These are phyloP conservation scores for Alviniconcha strummeri DNA, from an alignment of 2,888 invertebrate species.

Conservation along the genomic window DNA sequence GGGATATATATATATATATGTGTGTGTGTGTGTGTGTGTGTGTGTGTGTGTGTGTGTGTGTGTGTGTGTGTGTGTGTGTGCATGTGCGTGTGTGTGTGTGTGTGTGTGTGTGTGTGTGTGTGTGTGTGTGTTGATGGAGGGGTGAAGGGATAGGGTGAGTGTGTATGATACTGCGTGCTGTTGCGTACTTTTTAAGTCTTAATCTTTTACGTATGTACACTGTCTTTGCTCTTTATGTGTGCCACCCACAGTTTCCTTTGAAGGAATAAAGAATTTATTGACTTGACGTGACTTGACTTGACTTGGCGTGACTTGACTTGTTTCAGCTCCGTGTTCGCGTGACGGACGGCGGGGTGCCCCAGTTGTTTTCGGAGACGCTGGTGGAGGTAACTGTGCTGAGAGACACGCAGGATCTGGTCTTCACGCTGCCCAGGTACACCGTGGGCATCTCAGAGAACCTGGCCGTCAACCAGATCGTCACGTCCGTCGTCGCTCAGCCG, in stretches of 20 bases:
- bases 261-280: too few species aligned
- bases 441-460: slow-evolving; percentile 58
- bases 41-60: not conserved
- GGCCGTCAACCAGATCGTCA: slow-evolving; percentile 48
- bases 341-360: slow-evolving; percentile 61
- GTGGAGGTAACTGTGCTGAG: slow-evolving; percentile 61
- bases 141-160: too few species aligned
- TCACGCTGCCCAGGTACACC: slow-evolving; percentile 48
- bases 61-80: not conserved
- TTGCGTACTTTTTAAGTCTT: too few species aligned
- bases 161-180: too few species aligned
- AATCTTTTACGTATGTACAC: not conserved
- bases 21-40: not conserved
- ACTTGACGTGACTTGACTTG: not conserved
- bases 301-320: not conserved
- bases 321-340: slow-evolving; percentile 57
- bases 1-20: too few species aligned
- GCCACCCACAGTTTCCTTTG: not conserved
- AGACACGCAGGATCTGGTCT: slow-evolving; percentile 50
- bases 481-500: slow-evolving; percentile 52
- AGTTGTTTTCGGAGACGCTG: slow-evolving; percentile 43
- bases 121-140: not conserved
- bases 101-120: not conserved
- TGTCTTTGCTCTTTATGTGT: not conserved
- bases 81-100: not conserved